These are phyloP conservation scores for Acheta domesticus DNA, from an alignment of 2,888 invertebrate genomes.

Conservation along the genomic window DNA sequence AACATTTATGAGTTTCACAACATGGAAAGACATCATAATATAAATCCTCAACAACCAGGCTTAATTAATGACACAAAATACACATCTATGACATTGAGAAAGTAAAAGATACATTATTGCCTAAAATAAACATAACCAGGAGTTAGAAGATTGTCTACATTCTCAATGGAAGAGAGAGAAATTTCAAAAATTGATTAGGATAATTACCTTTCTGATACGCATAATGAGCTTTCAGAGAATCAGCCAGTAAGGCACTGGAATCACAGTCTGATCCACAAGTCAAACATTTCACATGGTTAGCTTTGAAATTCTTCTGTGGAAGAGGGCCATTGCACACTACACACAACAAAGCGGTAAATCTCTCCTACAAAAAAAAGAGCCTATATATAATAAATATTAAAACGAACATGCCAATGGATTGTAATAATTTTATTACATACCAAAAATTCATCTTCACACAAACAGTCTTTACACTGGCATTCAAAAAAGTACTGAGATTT, in stretches of 20 bases:
- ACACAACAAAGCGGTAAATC: conserved; percentile 42
- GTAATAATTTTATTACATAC: conserved; percentile 21
- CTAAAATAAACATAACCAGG: too few species aligned
- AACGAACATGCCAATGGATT: neutral
- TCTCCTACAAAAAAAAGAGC: conserved; percentile 40
- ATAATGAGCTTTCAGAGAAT: conserved; percentile 34
- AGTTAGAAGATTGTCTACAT: too few species aligned
- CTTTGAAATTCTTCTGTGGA: conserved; percentile 23
- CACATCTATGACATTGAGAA: too few species aligned
- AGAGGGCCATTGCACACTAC: conserved; percentile 42
- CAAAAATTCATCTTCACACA: conserved; percentile 38
- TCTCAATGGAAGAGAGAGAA: too few species aligned
- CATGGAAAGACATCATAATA: too few species aligned
- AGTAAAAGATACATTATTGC: too few species aligned
- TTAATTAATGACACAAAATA: too few species aligned
- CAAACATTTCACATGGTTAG: conserved; percentile 43
- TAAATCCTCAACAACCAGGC: too few species aligned
- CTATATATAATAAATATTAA: conserved; percentile 19
- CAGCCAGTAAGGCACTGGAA: conserved; percentile 29
- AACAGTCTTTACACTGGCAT: conserved; percentile 72
- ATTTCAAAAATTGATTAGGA: too few species aligned
- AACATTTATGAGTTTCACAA: too few species aligned
- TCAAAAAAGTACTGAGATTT: conserved; percentile 71
- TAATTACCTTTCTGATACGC: conserved; percentile 36
- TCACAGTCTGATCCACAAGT: conserved; percentile 42